Evolutionary conservation across 2,113 vertebrate species (phyloP), one percentile per base, ranked within the genome.

Genomic region (Oreochromis spilurus): DNA sequence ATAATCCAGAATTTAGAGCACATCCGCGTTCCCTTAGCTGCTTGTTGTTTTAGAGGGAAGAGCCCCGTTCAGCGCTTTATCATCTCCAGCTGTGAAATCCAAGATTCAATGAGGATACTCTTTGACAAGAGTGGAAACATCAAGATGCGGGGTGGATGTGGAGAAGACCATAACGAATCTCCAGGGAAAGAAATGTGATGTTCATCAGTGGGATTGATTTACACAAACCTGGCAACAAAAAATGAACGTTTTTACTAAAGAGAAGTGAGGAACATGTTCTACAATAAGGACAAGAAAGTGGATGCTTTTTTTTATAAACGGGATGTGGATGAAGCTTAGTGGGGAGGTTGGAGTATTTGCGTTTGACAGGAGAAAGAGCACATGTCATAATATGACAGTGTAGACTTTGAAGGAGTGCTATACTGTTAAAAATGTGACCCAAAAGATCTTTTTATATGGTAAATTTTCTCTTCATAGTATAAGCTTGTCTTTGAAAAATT

Each of bases 81-180:
- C 80, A 94, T 88, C 87, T 91, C 87, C 95, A 95, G 92, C 94
- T 95, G 94, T 91, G 86, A 92, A 93, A 92, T 89, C 48, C 83
- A 84, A 89, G 82, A 87, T 86, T 89, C 7, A n/a, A 72, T 31
- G 54, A 87, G 81, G 72, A 87, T 60, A 75, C 58, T 85, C 10
- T 91, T 91, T 92, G 85, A 83, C 88, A 88, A 88, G 81, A 87
- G 43, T 79, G 67, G 57, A 87, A 87, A 80, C 75, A 62, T 58
- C 3, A 19, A 65, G 87, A 88, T 84, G 43, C 3, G 2, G 48
- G 83, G 75, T 84, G 65, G 87, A 85, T 54, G 83, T 75, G 82
- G 79, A 82, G 88, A 92, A 87, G 90, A 91, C 89, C 55, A 13
- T 12, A 78, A 79, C 38, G 2, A 92, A 89, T 86, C 62, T 57